These are phyloP conservation scores for Gymnoscelis rufifasciata DNA, from an alignment of 2,888 invertebrate species.

Conservation along the genomic window DNA sequence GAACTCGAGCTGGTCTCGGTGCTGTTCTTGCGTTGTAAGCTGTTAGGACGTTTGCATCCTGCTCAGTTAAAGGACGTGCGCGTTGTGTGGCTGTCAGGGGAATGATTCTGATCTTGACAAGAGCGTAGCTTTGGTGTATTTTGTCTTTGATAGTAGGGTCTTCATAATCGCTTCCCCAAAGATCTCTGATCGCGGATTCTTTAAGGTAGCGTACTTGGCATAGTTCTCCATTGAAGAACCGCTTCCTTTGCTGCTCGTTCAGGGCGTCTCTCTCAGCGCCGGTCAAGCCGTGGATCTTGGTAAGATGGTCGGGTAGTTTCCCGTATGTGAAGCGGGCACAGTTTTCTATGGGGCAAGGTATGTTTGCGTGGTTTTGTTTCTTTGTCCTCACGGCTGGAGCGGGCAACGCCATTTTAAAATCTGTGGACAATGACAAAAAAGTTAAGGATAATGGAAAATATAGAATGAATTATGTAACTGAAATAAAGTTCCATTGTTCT, in stretches of 20 bases:
- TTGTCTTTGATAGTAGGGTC: slow-evolving; percentile 70
- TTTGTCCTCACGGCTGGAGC: slow-evolving; percentile 61
- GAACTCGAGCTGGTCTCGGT: slow-evolving; percentile 61
- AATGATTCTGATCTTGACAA: slow-evolving; percentile 74
- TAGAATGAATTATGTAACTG: too few species aligned
- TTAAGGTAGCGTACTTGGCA: slow-evolving; percentile 74
- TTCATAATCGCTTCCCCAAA: slow-evolving; percentile 74
- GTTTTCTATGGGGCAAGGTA: slow-evolving; percentile 75
- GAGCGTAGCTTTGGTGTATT: slow-evolving; percentile 71
- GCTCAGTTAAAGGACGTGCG: slow-evolving; percentile 68
- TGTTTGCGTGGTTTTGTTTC: slow-evolving; percentile 76
- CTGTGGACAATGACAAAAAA: slow-evolving; percentile 34
- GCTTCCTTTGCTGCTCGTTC: slow-evolving; percentile 72
- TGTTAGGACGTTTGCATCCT: slow-evolving; percentile 73
- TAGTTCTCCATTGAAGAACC: slow-evolving; percentile 76
- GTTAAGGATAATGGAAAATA: not conserved
- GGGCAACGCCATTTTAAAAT: slow-evolving; percentile 49
- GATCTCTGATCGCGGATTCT: slow-evolving; percentile 73
- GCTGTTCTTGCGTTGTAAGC: slow-evolving; percentile 75
- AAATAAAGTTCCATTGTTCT: too few species aligned
- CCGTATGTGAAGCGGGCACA: slow-evolving; percentile 76
- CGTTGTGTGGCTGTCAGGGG: slow-evolving; percentile 70
- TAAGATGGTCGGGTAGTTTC: slow-evolving; percentile 73
- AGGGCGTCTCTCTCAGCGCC: slow-evolving; percentile 71
- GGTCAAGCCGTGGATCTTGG: slow-evolving; percentile 71